These are phyloP conservation scores for Bombyx mandarina DNA, from an alignment of 1,140 invertebrate genomes.

Conservation along the genomic window DNA sequence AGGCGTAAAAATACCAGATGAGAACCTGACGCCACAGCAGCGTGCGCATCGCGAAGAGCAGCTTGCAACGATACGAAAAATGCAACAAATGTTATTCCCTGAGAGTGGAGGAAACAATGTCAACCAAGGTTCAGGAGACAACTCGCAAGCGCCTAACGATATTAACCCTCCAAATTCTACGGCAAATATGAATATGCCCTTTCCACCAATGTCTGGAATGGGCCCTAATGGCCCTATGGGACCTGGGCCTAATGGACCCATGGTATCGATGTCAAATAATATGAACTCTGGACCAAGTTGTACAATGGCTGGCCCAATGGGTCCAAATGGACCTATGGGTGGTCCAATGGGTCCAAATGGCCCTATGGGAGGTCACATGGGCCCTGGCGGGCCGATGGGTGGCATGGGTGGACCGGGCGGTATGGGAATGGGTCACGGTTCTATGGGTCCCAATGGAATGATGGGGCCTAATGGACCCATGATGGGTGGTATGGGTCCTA, in stretches of 20 bases:
- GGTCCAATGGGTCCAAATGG: conserved; percentile 54
- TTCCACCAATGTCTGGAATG: conserved; percentile 56
- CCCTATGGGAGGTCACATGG: conserved; percentile 56
- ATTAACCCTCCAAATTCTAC: conserved; percentile 58
- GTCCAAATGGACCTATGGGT: conserved; percentile 58
- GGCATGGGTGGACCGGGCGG: conserved; percentile 55
- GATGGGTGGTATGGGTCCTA: conserved; percentile 63
- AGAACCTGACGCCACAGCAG: conserved; percentile 96
- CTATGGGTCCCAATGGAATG: conserved; percentile 68
- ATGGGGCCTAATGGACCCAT: conserved; percentile 68
- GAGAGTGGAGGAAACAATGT: conserved; percentile 72
- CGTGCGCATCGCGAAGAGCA: conserved; percentile 93
- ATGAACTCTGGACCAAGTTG: conserved; percentile 59
- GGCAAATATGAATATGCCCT: conserved; percentile 62
- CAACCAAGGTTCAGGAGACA: conserved; percentile 51
- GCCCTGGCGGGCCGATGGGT: conserved; percentile 55
- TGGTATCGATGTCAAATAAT: conserved; percentile 58
- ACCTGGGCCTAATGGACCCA: conserved; percentile 54
- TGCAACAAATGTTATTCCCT: conserved; percentile 93
- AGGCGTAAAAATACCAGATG: conserved; percentile 94
- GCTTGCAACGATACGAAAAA: conserved; percentile 90
- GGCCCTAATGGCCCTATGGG: conserved; percentile 52
- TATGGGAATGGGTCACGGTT: conserved; percentile 61
- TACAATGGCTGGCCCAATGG: conserved; percentile 63
- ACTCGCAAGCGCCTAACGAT: conserved; percentile 35